Conservation (phyloP, 2,888 invertebrate species). For the Neoascia interrupta region DNA sequence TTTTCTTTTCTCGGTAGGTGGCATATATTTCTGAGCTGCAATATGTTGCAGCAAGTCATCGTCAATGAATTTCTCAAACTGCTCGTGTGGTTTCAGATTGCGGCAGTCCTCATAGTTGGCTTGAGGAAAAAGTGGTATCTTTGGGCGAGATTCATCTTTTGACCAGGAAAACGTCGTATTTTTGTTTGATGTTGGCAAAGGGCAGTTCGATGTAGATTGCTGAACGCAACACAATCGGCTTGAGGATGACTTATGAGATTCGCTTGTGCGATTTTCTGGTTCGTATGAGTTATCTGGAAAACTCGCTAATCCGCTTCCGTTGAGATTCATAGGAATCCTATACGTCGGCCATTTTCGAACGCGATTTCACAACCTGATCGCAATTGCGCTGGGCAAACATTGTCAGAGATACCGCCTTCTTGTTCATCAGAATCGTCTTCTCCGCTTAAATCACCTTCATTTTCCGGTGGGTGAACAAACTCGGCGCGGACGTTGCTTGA, state of each 20-base stretch:
- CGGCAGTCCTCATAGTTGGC: background rate
- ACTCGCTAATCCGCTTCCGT: too few species aligned
- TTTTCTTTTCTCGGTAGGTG: slow-evolving; percentile 3
- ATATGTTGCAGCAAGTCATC: background rate
- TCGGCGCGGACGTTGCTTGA: slow-evolving; percentile 10
- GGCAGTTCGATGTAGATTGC: too few species aligned
- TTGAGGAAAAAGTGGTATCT: slow-evolving; percentile 8
- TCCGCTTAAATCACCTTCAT: slow-evolving; percentile 34
- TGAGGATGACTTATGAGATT: too few species aligned
- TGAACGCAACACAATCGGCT: too few species aligned
- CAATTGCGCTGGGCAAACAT: slow-evolving; percentile 42
- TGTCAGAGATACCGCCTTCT: slow-evolving; percentile 35
- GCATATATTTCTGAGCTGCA: slow-evolving; percentile 8
- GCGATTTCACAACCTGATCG: too few species aligned
- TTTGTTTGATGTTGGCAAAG: background rate
- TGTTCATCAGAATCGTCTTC: slow-evolving; percentile 33
- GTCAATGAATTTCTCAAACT: background rate
- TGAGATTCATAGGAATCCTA: too few species aligned
- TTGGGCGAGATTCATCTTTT: slow-evolving; percentile 9
- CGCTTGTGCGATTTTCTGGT: too few species aligned
- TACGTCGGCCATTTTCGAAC: too few species aligned
- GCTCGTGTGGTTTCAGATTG: background rate
- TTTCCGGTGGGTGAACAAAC: slow-evolving; percentile 29
- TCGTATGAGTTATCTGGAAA: too few species aligned
- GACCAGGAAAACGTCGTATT: slow-evolving; percentile 3